These are phyloP conservation scores for Venusia cambrica DNA, from an alignment of 2,888 invertebrate species.

Conservation along the genomic window DNA sequence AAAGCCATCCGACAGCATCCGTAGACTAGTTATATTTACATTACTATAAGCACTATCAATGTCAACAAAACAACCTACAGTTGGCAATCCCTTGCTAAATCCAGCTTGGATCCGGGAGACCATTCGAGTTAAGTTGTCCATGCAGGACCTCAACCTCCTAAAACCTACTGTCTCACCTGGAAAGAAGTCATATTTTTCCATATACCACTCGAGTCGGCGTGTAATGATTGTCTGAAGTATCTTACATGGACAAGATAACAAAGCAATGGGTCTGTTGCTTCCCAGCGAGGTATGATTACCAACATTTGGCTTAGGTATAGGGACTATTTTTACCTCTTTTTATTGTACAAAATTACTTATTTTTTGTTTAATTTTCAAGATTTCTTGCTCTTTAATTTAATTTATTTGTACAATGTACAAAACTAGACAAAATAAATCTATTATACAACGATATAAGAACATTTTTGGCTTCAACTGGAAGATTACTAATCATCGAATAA, in stretches of 20 bases:
- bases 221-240: slow-evolving; percentile 2
- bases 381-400: too few relatives aligned
- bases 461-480: slow-evolving; percentile 12
- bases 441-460: slow-evolving; percentile 14
- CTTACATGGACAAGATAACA: slow-evolving; percentile 5
- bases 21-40: too few relatives aligned
- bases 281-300: too few relatives aligned
- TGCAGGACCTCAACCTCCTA: neutral
- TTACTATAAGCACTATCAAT: too few relatives aligned
- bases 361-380: too few relatives aligned
- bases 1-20: too few relatives aligned
- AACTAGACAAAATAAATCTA: slow-evolving; percentile 3
- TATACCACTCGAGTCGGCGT: slow-evolving; percentile 1
- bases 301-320: slow-evolving; percentile 27
- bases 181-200: slow-evolving; percentile 2
- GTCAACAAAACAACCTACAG: too few relatives aligned
- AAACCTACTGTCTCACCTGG: slow-evolving; percentile 1
- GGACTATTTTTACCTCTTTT: slow-evolving; percentile 22
- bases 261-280: too few relatives aligned
- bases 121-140: slow-evolving; percentile 3
- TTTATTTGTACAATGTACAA: too few relatives aligned
- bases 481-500: slow-evolving; percentile 19
- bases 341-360: too few relatives aligned
- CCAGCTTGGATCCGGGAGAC: neutral
- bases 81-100: too few relatives aligned